Conservation (phyloP, 2,888 invertebrate species). For the Tortrix viridana region DNA sequence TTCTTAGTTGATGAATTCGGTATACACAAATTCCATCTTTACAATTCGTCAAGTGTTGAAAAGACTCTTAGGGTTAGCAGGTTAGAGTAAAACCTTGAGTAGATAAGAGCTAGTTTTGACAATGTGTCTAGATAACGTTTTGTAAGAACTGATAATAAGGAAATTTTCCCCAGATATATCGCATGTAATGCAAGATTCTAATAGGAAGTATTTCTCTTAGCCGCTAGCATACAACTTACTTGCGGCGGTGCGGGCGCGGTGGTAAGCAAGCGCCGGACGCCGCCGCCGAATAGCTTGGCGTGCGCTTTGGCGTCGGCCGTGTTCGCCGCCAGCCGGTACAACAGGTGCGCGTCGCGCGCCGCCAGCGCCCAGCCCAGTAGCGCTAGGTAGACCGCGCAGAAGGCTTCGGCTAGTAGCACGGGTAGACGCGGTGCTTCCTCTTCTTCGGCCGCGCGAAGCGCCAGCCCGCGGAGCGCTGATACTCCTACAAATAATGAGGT, state of each 20-base stretch:
- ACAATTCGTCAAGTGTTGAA: too few relatives aligned
- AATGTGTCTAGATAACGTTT: too few relatives aligned
- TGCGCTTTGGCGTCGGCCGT: slow-evolving; percentile 91
- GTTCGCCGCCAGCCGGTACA: slow-evolving; percentile 94
- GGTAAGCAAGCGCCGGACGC: slow-evolving; percentile 92
- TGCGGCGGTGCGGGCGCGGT: slow-evolving; percentile 87
- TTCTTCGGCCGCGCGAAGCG: slow-evolving; percentile 97
- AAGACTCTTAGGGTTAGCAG: too few relatives aligned
- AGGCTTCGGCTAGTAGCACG: slow-evolving; percentile 95
- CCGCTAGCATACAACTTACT: slow-evolving; percentile 49
- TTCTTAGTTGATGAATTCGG: too few relatives aligned
- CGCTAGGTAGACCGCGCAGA: slow-evolving; percentile 96
- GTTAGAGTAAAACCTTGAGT: too few relatives aligned
- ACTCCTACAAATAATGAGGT: slow-evolving; percentile 84
- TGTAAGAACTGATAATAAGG: too few relatives aligned
- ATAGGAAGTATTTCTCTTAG: too few relatives aligned
- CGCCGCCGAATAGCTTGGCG: slow-evolving; percentile 94
- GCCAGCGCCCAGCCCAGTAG: slow-evolving; percentile 96
- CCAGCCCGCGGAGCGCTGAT: slow-evolving; percentile 93
- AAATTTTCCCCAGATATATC: too few relatives aligned
- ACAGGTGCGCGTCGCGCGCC: slow-evolving; percentile 96
- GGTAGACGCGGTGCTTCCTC: slow-evolving; percentile 96
- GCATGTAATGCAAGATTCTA: too few relatives aligned
- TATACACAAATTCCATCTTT: too few relatives aligned
- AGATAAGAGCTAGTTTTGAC: too few relatives aligned